Evolutionary conservation across 1,140 invertebrate genomes (phyloP).

Genomic region (Vanessa tameamea): DNA sequence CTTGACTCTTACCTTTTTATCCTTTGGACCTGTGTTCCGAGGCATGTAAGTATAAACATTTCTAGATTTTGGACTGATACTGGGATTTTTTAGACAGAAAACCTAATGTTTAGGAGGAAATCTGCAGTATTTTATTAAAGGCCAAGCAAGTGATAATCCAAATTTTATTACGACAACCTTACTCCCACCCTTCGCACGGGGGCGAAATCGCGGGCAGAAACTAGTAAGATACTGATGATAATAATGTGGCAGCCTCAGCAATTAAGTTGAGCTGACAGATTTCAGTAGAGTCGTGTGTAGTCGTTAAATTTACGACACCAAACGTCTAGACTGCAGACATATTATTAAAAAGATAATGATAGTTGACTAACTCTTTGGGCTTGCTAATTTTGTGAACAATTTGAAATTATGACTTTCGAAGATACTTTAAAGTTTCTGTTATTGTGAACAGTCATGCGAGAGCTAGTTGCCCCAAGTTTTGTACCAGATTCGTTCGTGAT

Average conservation of each 20-base stretch:
- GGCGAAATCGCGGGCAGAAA: no score
- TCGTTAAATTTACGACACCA: conserved; percentile 24
- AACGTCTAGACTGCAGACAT: conserved; percentile 42
- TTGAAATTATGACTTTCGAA: conserved; percentile 18
- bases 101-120: no score
- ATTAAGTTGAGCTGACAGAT: not conserved
- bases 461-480: not conserved
- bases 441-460: conserved; percentile 11
- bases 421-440: conserved; percentile 21
- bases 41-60: no score
- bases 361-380: conserved; percentile 15
- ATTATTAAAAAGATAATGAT: conserved; percentile 42
- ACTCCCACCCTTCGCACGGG: no score
- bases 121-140: no score
- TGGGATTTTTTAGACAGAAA: no score
- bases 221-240: no score
- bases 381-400: conserved; percentile 22
- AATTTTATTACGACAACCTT: no score
- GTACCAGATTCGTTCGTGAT: conserved; percentile 2
- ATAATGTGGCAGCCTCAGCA: not conserved
- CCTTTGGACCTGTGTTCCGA: no score
- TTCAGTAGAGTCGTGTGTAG: not conserved
- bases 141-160: no score
- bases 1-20: no score
- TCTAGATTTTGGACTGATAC: no score